phyloP scores from a whole-genome alignment of 1,140 invertebrate species.

The Venturia canescens region DNA sequence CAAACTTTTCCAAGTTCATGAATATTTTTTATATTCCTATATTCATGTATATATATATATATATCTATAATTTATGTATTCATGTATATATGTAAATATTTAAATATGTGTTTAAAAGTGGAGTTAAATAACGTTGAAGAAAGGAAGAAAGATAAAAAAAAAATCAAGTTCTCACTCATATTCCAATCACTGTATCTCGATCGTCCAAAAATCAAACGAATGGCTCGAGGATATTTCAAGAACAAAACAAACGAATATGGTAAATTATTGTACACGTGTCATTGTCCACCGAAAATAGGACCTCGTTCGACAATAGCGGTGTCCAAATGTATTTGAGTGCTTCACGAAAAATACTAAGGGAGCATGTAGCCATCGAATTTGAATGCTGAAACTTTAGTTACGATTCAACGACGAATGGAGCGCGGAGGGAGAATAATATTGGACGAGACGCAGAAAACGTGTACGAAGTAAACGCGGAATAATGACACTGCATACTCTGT shows the following conservation, averaged over 20 bases:
- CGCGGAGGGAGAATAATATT: too few species aligned
- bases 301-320: not conserved
- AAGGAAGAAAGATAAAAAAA: too few species aligned
- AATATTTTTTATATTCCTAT: not conserved
- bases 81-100: constrained; percentile 60
- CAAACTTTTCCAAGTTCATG: not conserved
- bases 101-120: constrained; percentile 28
- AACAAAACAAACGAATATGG: constrained; percentile 53
- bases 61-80: too few species aligned
- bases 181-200: constrained; percentile 69
- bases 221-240: constrained; percentile 39
- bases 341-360: not conserved
- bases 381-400: not conserved
- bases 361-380: not conserved
- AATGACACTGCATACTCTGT: constrained; percentile 9
- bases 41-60: not conserved
- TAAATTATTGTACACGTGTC: constrained; percentile 42
- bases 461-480: not conserved
- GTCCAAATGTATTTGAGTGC: not conserved
- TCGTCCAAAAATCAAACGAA: constrained; percentile 35
- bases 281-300: constrained; percentile 42
- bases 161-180: constrained; percentile 72
- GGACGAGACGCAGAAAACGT: constrained; percentile 5
- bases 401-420: constrained; percentile 9
- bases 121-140: constrained; percentile 37